A percentile compares a stretch with the other conserved stretches of the same genome.
Conservation (phyloP, 1,140 invertebrate genomes). For the Caligus rogercresseyi region DNA sequence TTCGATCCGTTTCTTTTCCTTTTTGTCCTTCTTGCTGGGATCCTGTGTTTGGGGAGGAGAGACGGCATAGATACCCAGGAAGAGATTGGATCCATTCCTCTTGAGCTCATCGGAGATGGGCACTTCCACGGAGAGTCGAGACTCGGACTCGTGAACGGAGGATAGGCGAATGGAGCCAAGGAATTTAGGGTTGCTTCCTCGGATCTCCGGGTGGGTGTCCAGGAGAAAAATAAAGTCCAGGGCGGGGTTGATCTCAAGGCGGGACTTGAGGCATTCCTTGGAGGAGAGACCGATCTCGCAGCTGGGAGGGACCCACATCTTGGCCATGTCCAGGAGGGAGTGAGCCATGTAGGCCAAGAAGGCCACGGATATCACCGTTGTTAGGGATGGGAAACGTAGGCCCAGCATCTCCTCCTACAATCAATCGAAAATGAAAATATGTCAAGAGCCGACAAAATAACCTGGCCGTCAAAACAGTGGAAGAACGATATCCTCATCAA, state of each 20-base stretch:
- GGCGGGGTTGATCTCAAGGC: conserved; percentile 18
- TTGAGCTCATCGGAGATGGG: conserved; percentile 47
- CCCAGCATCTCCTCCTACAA: no score
- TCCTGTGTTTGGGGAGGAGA: conserved; percentile 13
- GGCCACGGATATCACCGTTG: conserved; percentile 29
- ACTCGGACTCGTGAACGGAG: conserved; percentile 10
- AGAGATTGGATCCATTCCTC: conserved; percentile 40
- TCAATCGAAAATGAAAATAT: no score
- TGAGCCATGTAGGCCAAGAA: conserved; percentile 50
- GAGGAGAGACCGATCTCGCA: conserved; percentile 29
- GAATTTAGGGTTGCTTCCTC: background rate
- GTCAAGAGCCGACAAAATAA: no score
- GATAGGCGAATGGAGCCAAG: background rate
- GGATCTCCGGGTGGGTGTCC: background rate
- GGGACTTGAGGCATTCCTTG: conserved; percentile 14
- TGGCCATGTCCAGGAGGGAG: conserved; percentile 49
- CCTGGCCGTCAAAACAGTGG: no score
- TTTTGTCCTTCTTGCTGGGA: no score
- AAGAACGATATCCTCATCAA: no score
- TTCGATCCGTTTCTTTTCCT: no score
- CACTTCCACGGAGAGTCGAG: conserved; percentile 37
- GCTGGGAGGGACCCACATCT: conserved; percentile 47
- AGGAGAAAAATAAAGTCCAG: conserved; percentile 12
- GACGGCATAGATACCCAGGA: conserved; percentile 14
- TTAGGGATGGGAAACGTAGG: conserved; percentile 16